phyloP scores from a whole-genome alignment of 2,113 vertebrate genomes.

The Odocoileus virginianus region DNA sequence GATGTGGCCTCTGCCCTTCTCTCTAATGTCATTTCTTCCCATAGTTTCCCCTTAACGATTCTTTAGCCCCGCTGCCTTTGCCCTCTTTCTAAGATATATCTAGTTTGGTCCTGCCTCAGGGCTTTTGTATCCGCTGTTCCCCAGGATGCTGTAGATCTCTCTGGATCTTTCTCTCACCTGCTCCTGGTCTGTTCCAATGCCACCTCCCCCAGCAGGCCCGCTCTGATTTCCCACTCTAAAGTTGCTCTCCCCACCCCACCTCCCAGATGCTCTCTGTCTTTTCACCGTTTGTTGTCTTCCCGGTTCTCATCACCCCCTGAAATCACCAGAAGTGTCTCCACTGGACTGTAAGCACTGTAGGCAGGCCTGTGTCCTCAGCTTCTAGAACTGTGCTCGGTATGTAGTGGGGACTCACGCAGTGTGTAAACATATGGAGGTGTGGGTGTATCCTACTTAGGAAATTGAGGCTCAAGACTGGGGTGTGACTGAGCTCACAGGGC shows the following conservation, averaged over 20 bases:
- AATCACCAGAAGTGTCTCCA: neutral
- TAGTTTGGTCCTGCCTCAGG: neutral
- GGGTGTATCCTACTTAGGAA: neutral
- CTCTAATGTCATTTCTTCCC: neutral
- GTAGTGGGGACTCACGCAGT: neutral
- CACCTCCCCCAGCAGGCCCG: neutral
- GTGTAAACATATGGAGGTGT: rapidly evolving
- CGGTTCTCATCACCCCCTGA: neutral
- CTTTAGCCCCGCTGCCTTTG: neutral
- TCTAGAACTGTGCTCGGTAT: neutral
- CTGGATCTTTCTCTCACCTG: neutral
- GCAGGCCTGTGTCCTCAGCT: neutral
- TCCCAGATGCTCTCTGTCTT: neutral
- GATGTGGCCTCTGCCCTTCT: rapidly evolving
- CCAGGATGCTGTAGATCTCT: neutral
- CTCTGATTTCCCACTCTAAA: neutral
- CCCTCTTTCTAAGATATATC: neutral
- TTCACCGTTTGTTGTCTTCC: neutral
- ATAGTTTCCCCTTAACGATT: rapidly evolving
- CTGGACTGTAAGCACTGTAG: neutral
- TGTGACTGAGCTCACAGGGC: rapidly evolving
- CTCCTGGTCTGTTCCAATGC: neutral
- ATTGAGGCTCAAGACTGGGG: neutral
- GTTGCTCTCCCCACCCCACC: neutral
- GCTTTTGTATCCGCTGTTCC: neutral